A percentile compares a stretch with the other conserved stretches of the same genome.
These are phyloP conservation scores for Actinopyga echinites DNA, from an alignment of 53 echinoderm and acorn worm genomes.

Conservation along the genomic window DNA sequence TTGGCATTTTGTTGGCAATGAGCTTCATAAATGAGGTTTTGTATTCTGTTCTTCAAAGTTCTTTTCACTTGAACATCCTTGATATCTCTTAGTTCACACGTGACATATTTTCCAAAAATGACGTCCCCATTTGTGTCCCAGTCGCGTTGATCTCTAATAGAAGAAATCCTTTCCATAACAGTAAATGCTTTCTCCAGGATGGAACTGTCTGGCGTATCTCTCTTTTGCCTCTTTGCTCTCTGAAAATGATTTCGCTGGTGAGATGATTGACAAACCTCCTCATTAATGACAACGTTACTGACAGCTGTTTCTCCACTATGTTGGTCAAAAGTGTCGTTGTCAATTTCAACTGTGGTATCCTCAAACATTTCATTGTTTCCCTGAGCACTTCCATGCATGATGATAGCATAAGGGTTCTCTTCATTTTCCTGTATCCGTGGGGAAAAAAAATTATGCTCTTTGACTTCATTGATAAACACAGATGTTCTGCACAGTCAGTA, in stretches of 20 bases:
- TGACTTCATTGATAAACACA: no score
- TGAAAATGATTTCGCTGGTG: not conserved
- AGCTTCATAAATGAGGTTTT: conserved; percentile 13
- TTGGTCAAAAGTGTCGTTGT: no score
- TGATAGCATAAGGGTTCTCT: no score
- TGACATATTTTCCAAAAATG: conserved; percentile 8
- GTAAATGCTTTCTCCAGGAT: not conserved
- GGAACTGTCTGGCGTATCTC: not conserved
- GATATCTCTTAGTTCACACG: conserved; percentile 1
- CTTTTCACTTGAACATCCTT: not conserved
- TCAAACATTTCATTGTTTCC: no score
- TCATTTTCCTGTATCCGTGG: no score
- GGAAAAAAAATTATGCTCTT: no score
- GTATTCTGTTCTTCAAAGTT: conserved; percentile 6
- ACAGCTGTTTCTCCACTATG: no score
- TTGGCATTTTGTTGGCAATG: not conserved
- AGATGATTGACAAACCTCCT: no score
- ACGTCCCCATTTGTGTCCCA: not conserved
- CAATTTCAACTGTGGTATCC: no score
- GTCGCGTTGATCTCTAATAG: not conserved
- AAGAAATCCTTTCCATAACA: not conserved
- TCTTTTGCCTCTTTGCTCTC: conserved; percentile 1
- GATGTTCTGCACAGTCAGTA: no score
- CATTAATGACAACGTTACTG: no score
- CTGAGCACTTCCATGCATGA: no score